These are phyloP conservation scores for Ephestia elutella DNA, from an alignment of 1,140 invertebrate genomes.

Conservation along the genomic window DNA sequence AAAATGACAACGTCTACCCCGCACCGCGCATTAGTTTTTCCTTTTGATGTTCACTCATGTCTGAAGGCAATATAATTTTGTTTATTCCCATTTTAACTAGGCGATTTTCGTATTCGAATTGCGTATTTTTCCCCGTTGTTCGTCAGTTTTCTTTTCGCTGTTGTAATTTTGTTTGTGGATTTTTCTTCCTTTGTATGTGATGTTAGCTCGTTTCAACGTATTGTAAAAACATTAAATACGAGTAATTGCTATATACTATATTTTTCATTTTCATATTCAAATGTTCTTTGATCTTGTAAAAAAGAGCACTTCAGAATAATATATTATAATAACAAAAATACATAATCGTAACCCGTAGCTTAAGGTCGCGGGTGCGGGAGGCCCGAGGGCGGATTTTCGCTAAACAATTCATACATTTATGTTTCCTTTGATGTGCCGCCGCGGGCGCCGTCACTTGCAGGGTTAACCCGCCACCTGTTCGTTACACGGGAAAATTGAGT, in stretches of 20 bases:
- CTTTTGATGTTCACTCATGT: slow-evolving; percentile 62
- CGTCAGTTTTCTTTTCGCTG: not conserved
- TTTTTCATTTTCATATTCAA: too few relatives aligned
- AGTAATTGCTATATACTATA: not conserved
- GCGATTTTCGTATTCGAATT: slow-evolving; percentile 29
- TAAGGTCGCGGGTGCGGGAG: slow-evolving; percentile 20
- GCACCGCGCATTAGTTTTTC: slow-evolving; percentile 62
- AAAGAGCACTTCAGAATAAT: not conserved
- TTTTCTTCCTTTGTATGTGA: not conserved
- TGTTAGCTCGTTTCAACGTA: not conserved
- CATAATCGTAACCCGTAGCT: slow-evolving; percentile 7
- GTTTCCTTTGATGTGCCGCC: slow-evolving; percentile 66
- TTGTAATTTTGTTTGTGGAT: slow-evolving; percentile 1
- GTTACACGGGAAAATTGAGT: slow-evolving; percentile 50
- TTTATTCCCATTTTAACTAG: slow-evolving; percentile 47
- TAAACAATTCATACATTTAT: slow-evolving; percentile 71
- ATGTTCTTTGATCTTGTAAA: not conserved
- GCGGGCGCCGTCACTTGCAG: slow-evolving; percentile 60
- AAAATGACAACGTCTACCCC: slow-evolving; percentile 46
- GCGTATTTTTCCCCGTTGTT: slow-evolving; percentile 11
- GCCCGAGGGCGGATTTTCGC: slow-evolving; percentile 51
- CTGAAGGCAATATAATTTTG: slow-evolving; percentile 54
- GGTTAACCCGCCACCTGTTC: slow-evolving; percentile 55
- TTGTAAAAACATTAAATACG: not conserved
- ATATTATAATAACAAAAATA: slow-evolving; percentile 9